phyloP scores from a whole-genome alignment of 2,113 vertebrate genomes.

The Cyprinodon variegatus region DNA sequence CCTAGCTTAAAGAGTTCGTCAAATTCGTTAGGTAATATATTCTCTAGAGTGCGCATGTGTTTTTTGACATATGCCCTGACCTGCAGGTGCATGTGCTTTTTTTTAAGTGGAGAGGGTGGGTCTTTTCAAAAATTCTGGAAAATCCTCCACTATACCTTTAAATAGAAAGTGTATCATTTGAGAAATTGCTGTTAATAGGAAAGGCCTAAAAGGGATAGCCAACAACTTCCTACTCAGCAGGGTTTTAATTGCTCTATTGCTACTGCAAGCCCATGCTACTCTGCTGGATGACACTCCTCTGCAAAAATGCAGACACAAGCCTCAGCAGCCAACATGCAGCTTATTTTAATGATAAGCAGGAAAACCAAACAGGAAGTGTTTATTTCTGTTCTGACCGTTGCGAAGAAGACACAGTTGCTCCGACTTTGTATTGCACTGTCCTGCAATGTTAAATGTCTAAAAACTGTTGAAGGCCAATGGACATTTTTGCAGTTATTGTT shows the following conservation, averaged over 20 bases:
- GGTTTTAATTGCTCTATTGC: neutral
- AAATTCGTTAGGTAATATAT: too few relatives aligned
- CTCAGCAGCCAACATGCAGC: too few relatives aligned
- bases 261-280: neutral
- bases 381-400: neutral
- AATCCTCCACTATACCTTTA: too few relatives aligned
- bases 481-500: neutral
- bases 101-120: too few relatives aligned
- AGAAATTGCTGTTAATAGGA: neutral
- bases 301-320: neutral
- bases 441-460: neutral
- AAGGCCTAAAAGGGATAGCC: neutral
- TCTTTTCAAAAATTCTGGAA: too few relatives aligned
- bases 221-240: neutral
- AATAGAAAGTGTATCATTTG: neutral
- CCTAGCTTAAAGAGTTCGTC: too few relatives aligned
- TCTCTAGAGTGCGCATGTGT: too few relatives aligned
- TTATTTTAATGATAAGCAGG: neutral
- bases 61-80: too few relatives aligned
- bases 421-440: too few relatives aligned
- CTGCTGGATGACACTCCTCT: neutral
- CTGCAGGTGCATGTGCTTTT: too few relatives aligned
- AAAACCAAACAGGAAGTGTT: slow-evolving; percentile 19
- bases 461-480: neutral
- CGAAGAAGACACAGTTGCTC: neutral